Conservation (phyloP, 37 sponge, comb jelly and placozoan species). For the Lycopodina hypogea region DNA sequence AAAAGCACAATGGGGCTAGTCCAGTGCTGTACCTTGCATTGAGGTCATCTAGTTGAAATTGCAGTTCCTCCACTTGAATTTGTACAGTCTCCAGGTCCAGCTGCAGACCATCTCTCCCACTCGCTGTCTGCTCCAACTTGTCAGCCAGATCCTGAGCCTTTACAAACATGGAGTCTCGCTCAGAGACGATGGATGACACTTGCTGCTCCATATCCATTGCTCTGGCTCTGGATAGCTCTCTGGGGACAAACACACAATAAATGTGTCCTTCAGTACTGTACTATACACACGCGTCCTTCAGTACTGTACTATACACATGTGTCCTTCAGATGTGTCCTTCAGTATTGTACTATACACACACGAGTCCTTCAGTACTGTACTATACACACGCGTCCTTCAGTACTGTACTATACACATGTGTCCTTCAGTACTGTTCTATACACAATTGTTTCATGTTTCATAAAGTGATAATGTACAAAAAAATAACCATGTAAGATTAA, state of each 20-base stretch:
- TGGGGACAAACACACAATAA: neutral
- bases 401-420: no score
- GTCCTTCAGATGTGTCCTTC: no score
- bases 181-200: neutral
- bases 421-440: no score
- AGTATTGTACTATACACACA: no score
- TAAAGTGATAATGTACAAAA: no score
- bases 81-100: conserved; percentile 20
- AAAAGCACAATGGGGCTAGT: no score
- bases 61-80: conserved; percentile 34
- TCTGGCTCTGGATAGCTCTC: conserved; percentile 29
- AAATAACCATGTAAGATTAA: no score
- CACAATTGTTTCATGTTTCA: no score
- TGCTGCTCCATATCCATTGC: conserved; percentile 2
- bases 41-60: conserved; percentile 48
- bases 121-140: conserved; percentile 16
- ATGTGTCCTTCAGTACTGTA: no score
- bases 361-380: no score
- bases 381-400: no score
- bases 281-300: neutral
- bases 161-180: conserved; percentile 42
- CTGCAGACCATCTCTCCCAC: conserved; percentile 31
- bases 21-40: conserved; percentile 20
- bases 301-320: no score
- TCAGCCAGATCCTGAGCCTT: conserved; percentile 48